Base-by-base conservation (phyloP, 1,140 invertebrate species). In the Odontomachus brunneus region DNA sequence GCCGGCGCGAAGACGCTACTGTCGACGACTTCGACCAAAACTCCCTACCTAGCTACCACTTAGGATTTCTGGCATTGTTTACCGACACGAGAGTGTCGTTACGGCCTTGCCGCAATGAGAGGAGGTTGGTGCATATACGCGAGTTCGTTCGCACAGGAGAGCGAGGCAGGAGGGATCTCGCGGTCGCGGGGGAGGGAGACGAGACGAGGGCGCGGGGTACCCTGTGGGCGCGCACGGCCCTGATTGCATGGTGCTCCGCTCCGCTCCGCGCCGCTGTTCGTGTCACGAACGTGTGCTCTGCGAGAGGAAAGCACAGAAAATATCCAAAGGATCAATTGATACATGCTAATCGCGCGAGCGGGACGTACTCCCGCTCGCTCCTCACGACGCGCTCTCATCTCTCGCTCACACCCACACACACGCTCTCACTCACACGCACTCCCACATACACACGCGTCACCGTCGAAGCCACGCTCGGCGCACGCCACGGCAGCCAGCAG, bases 211-310 rank as follows among this genome's bases (percentile, higher is more conserved):
- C 55, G 51, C 33, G 67, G 71, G 59, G 84, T 15, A 49, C 51
- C 44, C 63, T 49, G 38, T 24, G 66, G 65, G 71, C 78, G 84
- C 22, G 74, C 48, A 90, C 89, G 82, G 63, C 75, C 87, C 89
- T 89, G 89, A 38, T 83, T 81, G 83, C 82, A 80, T 82, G 75
- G 73, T 88, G 86, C 38, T 44, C 38, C 38, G 3, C 38, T 44
- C 38, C 83, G 53, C 53, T 2, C 3, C 88, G 84, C 85, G n/a
- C n/a, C n/a, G n/a, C n/a, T n/a, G n/a, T 87, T 71, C 51, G 85
- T 84, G 86, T 24, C 55, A 71, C 67, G 85, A 88, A 81, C 84
- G 66, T 87, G 72, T 44, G 38, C 38, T 11, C 26, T 53, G 72
- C 62, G 65, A 49, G 65, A 49, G 49, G 49, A 83, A 73, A 87